Percentiles rank a stretch among this genome's conserved stretches.
These are phyloP conservation scores for Saturnia japonica DNA, from an alignment of 2,888 invertebrate species.

Conservation along the genomic window DNA sequence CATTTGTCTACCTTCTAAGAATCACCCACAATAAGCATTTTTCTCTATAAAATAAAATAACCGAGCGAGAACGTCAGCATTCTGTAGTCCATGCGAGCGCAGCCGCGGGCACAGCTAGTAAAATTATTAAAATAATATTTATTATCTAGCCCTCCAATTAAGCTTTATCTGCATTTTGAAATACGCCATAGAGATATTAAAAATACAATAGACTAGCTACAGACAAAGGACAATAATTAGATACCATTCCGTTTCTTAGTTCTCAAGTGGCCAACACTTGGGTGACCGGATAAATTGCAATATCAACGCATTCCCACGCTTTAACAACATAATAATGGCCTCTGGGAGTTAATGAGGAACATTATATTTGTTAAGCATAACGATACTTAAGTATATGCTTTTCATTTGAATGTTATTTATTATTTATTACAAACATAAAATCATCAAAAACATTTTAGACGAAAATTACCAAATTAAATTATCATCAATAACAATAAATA, in stretches of 20 bases:
- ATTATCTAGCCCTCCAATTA: too few relatives aligned
- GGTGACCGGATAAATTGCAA: not conserved
- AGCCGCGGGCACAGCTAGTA: too few relatives aligned
- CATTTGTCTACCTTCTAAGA: too few relatives aligned
- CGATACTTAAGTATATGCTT: not conserved
- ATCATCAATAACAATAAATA: not conserved
- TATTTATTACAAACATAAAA: not conserved
- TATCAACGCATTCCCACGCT: not conserved
- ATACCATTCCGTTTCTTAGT: not conserved
- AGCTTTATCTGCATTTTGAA: too few relatives aligned
- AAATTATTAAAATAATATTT: too few relatives aligned
- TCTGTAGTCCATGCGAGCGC: too few relatives aligned
- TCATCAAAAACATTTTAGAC: not conserved
- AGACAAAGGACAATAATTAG: conserved; percentile 2
- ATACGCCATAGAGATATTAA: not conserved
- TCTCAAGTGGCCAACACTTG: not conserved
- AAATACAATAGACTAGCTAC: not conserved
- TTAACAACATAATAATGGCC: not conserved
- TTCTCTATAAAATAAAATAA: too few relatives aligned
- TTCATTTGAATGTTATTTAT: not conserved
- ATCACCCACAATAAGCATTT: too few relatives aligned
- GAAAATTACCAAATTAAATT: not conserved
- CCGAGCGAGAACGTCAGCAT: too few relatives aligned
- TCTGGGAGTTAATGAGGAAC: not conserved
- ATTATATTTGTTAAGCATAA: not conserved